phyloP scores from a whole-genome alignment of 1,140 invertebrate species.

The Hycleus cichorii region DNA sequence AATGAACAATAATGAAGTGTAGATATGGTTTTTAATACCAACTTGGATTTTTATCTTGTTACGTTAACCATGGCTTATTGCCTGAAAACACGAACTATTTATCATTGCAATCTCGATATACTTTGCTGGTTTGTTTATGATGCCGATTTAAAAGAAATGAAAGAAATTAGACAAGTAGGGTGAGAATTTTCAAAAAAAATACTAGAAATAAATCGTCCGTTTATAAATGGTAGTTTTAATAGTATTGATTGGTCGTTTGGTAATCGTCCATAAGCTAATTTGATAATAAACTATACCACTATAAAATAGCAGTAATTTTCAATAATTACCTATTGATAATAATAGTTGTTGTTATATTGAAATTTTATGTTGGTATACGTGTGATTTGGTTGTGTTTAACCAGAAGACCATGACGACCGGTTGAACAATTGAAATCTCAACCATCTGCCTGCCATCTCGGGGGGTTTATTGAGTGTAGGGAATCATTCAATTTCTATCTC shows the following conservation, averaged over 20 bases:
- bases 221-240: conserved; percentile 1
- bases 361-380: conserved; percentile 13
- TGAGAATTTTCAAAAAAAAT: too few relatives aligned
- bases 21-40: conserved; percentile 12
- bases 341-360: background rate
- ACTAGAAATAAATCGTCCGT: conserved; percentile 2
- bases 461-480: background rate
- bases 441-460: conserved; percentile 31
- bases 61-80: conserved; percentile 16
- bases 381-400: conserved; percentile 27
- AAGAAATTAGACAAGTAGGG: too few relatives aligned
- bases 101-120: too few relatives aligned
- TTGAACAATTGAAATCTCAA: conserved; percentile 32
- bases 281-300: conserved; percentile 31
- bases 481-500: too few relatives aligned
- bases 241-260: conserved; percentile 5
- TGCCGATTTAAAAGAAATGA: too few relatives aligned
- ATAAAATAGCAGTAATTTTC: conserved; percentile 17
- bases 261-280: conserved; percentile 32
- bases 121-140: too few relatives aligned
- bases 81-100: conserved; percentile 9
- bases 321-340: background rate
- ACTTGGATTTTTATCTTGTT: conserved; percentile 18
- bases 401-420: conserved; percentile 34
- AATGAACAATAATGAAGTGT: conserved; percentile 22